These are phyloP conservation scores for Xanthorhoe spadicearia DNA, from an alignment of 2,888 invertebrate genomes.

Conservation along the genomic window DNA sequence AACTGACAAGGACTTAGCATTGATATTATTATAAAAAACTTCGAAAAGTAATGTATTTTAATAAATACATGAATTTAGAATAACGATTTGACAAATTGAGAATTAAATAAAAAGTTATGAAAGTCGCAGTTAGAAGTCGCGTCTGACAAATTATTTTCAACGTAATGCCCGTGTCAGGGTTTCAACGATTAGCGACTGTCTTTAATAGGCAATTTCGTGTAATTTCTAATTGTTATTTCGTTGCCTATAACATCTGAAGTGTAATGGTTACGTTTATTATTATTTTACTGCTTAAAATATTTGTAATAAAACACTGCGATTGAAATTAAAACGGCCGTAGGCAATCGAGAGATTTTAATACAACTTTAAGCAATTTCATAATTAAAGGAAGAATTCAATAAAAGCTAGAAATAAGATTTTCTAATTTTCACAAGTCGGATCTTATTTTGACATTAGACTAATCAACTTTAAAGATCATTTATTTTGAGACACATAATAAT, in stretches of 20 bases:
- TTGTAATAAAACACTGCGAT: slow-evolving; percentile 28
- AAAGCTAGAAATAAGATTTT: neutral
- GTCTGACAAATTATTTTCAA: slow-evolving; percentile 5
- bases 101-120: neutral
- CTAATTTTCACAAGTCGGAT: too few relatives aligned
- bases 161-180: slow-evolving; percentile 38
- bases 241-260: slow-evolving; percentile 40
- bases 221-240: slow-evolving; percentile 44
- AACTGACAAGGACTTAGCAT: too few relatives aligned
- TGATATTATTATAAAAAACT: too few relatives aligned
- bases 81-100: too few relatives aligned
- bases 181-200: slow-evolving; percentile 41
- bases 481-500: too few relatives aligned
- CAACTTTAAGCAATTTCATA: neutral
- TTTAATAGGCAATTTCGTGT: slow-evolving; percentile 42
- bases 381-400: neutral
- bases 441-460: too few relatives aligned
- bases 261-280: slow-evolving; percentile 43
- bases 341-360: neutral
- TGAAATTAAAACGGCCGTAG: slow-evolving; percentile 19
- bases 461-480: too few relatives aligned
- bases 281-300: slow-evolving; percentile 34
- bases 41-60: too few relatives aligned
- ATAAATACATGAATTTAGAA: too few relatives aligned
- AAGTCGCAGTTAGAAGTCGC: slow-evolving; percentile 18